Base-by-base conservation (phyloP, 2,113 vertebrate genomes). In the Proterorhinus semilunaris region DNA sequence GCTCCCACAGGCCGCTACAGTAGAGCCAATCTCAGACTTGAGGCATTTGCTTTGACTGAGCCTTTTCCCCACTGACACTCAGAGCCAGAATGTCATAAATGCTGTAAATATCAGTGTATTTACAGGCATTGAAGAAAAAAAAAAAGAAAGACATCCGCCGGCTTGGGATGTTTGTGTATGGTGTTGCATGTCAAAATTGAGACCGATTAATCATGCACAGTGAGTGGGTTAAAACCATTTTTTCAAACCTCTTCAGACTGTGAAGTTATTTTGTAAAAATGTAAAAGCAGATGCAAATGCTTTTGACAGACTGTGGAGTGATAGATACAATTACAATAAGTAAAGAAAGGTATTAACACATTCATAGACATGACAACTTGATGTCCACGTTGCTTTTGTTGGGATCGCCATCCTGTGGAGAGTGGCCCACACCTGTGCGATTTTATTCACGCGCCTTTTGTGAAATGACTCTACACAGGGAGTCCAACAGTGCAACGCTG, bases 31-130 rank as follows among this genome's bases (percentile, higher is more conserved):
- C 75, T 70, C 81, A 74, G 63, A 78, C 78, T 86, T 81, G 21
- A 78, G 75, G 59, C 75, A 50, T 81, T 82, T 83, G 76, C 80
- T 82, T 72, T 82, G 72, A 87, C 82, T 78, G 49, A 53, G 66
- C 72, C 75, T 73, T 74, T 52, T 46, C 51, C 8, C 58, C 50
- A 69, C 54, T 47, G 49, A 72, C 69, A 66, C 7, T 44, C 66
- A 55, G 66, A 83, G 66, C 51, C 71, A 16, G 66, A 72, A 78
- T 62, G 61, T 7, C 66, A 75, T 21, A 21, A 21, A 21, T 21
- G 21, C 21, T 21, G 21, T 21, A 21, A 21, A 21, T 21, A 77
- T 69, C 49, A 54, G 47, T 53, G 65, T 65, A 67, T 76, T 61
- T 80, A 73, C 49, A 65, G 46, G 76, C 21, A 66, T 72, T 12